Evolutionary conservation across 1,140 invertebrate genomes (phyloP).

Genomic region (Sesamia nonagrioides): DNA sequence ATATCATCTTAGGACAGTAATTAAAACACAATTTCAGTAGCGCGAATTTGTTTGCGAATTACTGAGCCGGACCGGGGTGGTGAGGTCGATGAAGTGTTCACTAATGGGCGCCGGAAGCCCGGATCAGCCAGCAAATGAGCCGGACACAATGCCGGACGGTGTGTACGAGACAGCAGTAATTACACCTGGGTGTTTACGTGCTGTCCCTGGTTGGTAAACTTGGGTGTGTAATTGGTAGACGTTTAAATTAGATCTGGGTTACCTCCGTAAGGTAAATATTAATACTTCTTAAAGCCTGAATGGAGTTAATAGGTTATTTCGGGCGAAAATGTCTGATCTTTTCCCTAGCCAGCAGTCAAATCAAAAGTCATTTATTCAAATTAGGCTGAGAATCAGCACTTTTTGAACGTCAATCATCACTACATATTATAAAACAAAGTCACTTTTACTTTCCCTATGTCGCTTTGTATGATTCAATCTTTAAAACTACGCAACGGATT

Average conservation of each 20-base stretch:
- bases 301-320: too few species aligned
- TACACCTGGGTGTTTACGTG: neutral
- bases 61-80: neutral
- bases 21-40: neutral
- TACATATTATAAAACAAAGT: too few species aligned
- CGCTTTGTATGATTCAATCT: too few species aligned
- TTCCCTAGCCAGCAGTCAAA: too few species aligned
- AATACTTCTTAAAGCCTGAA: too few species aligned
- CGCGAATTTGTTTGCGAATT: constrained; percentile 13
- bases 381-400: too few species aligned
- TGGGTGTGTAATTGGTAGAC: neutral
- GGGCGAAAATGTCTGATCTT: too few species aligned
- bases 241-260: neutral
- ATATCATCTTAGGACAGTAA: neutral
- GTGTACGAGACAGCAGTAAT: constrained; percentile 28
- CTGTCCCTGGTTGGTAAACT: neutral
- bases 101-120: constrained; percentile 16
- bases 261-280: too few species aligned
- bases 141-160: constrained; percentile 19
- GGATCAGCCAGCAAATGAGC: constrained; percentile 34
- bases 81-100: constrained; percentile 4
- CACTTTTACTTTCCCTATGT: too few species aligned
- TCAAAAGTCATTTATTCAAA: too few species aligned
- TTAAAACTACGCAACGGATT: too few species aligned
- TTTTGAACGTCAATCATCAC: too few species aligned